A percentile compares a stretch with the other conserved stretches of the same genome.
Conservation (phyloP, 2,797 vertebrate species). For the Sus cebifrons region DNA sequence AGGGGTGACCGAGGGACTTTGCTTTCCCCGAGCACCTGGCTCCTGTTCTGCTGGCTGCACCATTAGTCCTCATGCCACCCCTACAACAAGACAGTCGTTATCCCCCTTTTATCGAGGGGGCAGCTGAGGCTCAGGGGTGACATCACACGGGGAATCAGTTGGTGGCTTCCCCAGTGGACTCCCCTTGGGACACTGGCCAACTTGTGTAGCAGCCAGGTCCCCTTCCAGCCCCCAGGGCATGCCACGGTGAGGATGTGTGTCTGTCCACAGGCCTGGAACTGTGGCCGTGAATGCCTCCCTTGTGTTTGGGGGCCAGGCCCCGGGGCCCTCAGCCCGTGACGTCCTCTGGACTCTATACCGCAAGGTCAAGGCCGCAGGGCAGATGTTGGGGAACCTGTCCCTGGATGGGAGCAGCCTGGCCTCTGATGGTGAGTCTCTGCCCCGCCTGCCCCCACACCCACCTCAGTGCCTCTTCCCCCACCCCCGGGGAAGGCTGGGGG, state of each 20-base stretch:
- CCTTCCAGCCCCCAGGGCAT: not conserved
- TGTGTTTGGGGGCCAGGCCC: constrained; percentile 5
- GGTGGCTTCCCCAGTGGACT: not conserved
- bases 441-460: rapidly evolving
- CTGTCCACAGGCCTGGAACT: constrained; percentile 57
- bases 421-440: constrained; percentile 63
- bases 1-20: not conserved
- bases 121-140: not conserved
- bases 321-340: not conserved
- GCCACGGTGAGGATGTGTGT: not conserved
- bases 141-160: rapidly evolving
- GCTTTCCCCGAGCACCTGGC: not conserved
- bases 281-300: constrained; percentile 35
- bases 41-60: not conserved
- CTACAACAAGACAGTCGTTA: not conserved
- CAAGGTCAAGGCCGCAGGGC: constrained; percentile 1
- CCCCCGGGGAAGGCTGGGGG: not conserved
- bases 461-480: no score
- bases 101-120: not conserved
- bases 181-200: not conserved
- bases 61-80: not conserved
- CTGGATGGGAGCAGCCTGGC: constrained; percentile 63
- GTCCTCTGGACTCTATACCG: constrained; percentile 70
- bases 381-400: constrained; percentile 40
- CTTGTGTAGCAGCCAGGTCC: not conserved